Evolutionary conservation across 2,888 invertebrate species (phyloP).

Genomic region (Amphipoea oculea): DNA sequence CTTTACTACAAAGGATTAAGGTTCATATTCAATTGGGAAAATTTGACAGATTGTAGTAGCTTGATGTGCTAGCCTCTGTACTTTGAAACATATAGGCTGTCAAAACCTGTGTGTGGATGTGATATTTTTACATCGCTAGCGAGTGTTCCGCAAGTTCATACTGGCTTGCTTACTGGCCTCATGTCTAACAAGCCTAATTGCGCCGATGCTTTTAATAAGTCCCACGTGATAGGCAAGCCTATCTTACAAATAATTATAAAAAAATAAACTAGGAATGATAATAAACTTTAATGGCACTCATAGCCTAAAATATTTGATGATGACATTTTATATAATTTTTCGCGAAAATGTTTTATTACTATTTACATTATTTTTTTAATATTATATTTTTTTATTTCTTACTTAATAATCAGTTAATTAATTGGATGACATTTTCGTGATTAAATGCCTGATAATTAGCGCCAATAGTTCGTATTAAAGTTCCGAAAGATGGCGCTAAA

Average conservation of each 20-base stretch:
- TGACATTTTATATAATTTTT: conserved; percentile 42
- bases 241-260: conserved; percentile 62
- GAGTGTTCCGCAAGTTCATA: background rate
- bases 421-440: conserved; percentile 32
- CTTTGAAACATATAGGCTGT: background rate
- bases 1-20: too few relatives aligned
- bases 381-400: conserved; percentile 24
- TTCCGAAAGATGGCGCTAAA: conserved; percentile 33
- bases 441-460: conserved; percentile 28
- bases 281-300: conserved; percentile 88
- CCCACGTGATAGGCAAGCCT: conserved; percentile 35
- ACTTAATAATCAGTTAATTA: conserved; percentile 28
- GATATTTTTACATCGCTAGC: background rate
- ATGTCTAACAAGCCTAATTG: conserved; percentile 1
- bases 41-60: too few relatives aligned
- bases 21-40: too few relatives aligned
- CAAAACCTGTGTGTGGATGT: background rate
- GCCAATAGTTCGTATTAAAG: background rate
- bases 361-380: conserved; percentile 57
- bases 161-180: conserved; percentile 21
- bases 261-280: conserved; percentile 77
- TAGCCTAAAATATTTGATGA: conserved; percentile 85
- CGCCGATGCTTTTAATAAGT: conserved; percentile 3
- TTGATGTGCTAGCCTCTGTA: background rate
- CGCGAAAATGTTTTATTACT: conserved; percentile 42